Conservation (phyloP, 2,888 invertebrate genomes). For the Aphidius colemani region DNA sequence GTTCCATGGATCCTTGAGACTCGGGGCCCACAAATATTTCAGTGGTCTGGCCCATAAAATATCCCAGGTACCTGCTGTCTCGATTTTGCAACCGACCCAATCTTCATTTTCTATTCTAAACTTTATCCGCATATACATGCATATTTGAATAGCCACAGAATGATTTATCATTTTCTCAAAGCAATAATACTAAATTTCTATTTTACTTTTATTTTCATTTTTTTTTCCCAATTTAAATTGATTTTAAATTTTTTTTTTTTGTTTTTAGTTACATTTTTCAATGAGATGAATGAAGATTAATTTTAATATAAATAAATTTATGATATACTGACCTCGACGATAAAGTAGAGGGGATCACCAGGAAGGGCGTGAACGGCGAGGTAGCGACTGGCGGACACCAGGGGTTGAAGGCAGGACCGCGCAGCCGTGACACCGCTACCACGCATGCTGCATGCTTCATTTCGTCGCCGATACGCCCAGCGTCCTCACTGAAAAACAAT, state of each 20-base stretch:
- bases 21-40: slow-evolving; percentile 32
- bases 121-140: neutral
- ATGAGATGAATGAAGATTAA: too few species aligned
- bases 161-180: neutral
- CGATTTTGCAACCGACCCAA: slow-evolving; percentile 45
- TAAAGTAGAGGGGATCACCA: slow-evolving; percentile 64
- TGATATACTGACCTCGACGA: slow-evolving; percentile 54
- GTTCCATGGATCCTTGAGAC: slow-evolving; percentile 15
- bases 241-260: neutral
- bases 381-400: slow-evolving; percentile 61
- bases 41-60: slow-evolving; percentile 41
- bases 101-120: slow-evolving; percentile 30
- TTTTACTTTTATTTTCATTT: slow-evolving; percentile 5
- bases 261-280: too few species aligned
- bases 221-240: neutral
- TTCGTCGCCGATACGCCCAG: slow-evolving; percentile 60
- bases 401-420: slow-evolving; percentile 61
- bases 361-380: slow-evolving; percentile 60
- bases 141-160: neutral
- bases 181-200: too few species aligned
- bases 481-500: slow-evolving; percentile 54
- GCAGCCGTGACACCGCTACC: slow-evolving; percentile 61
- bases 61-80: slow-evolving; percentile 42
- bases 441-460: slow-evolving; percentile 61
- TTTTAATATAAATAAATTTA: too few species aligned